phyloP scores from a whole-genome alignment of 1,140 invertebrate genomes.

The Vollenhovia emeryi region DNA sequence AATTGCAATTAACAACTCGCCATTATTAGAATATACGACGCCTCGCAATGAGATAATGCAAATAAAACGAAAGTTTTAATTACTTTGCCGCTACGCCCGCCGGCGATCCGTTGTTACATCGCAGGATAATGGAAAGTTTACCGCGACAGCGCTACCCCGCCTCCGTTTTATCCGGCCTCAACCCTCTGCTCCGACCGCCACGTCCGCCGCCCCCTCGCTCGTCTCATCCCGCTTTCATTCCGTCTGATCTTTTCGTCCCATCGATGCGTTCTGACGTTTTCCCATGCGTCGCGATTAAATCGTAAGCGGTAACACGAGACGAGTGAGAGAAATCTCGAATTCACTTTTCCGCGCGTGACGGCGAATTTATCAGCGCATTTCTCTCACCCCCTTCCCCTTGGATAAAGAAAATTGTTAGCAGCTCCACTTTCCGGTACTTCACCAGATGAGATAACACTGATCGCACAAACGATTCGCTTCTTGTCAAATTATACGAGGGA shows the following conservation, averaged over 20 bases:
- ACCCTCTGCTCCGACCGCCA: conserved; percentile 31
- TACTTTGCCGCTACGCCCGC: conserved; percentile 82
- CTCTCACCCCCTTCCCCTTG: neutral
- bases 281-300: conserved; percentile 35
- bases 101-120: conserved; percentile 81
- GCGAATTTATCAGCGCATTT: neutral
- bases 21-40: conserved; percentile 85
- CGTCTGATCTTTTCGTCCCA: conserved; percentile 70
- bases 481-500: neutral
- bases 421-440: neutral
- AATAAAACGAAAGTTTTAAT: conserved; percentile 86
- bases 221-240: conserved; percentile 58
- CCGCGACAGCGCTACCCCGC: conserved; percentile 75
- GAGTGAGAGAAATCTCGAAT: conserved; percentile 17
- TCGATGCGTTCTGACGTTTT: conserved; percentile 67
- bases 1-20: conserved; percentile 85
- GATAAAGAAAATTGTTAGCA: neutral
- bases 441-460: neutral
- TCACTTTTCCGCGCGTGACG: neutral
- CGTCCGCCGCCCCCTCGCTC: conserved; percentile 42
- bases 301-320: conserved; percentile 6
- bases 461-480: neutral
- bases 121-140: conserved; percentile 84
- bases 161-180: conserved; percentile 56
- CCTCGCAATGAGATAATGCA: conserved; percentile 85